phyloP scores from a whole-genome alignment of 2,797 vertebrate genomes.

The Phalanger gymnotis region DNA sequence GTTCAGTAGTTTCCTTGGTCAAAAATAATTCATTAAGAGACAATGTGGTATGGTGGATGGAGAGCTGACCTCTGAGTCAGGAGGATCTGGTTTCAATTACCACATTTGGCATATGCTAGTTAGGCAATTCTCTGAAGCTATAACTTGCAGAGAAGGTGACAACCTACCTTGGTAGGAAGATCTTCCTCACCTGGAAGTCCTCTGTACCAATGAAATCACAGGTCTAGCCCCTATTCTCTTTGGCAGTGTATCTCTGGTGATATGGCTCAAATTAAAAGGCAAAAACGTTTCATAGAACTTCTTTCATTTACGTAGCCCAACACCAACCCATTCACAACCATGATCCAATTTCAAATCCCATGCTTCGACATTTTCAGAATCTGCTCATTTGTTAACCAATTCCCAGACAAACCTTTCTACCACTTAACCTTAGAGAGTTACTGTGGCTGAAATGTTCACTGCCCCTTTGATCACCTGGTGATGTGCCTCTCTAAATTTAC shows the following conservation, averaged over 20 bases:
- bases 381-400: background rate
- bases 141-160: background rate
- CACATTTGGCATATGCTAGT: background rate
- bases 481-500: background rate
- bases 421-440: background rate
- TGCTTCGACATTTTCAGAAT: background rate
- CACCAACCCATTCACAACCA: background rate
- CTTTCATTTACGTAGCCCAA: background rate
- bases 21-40: background rate
- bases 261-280: background rate
- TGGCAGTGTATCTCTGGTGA: background rate
- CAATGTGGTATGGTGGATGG: background rate
- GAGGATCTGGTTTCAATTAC: background rate
- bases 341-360: background rate
- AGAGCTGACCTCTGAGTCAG: background rate
- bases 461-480: background rate
- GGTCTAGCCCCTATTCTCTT: background rate
- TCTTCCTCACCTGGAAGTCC: background rate
- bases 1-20: background rate
- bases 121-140: background rate
- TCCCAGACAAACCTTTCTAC: background rate
- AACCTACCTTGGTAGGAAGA: background rate
- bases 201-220: background rate
- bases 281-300: background rate
- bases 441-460: background rate